Evolutionary conservation across 2,888 invertebrate species (phyloP).

Genomic region (Synergus laeviventris): DNA sequence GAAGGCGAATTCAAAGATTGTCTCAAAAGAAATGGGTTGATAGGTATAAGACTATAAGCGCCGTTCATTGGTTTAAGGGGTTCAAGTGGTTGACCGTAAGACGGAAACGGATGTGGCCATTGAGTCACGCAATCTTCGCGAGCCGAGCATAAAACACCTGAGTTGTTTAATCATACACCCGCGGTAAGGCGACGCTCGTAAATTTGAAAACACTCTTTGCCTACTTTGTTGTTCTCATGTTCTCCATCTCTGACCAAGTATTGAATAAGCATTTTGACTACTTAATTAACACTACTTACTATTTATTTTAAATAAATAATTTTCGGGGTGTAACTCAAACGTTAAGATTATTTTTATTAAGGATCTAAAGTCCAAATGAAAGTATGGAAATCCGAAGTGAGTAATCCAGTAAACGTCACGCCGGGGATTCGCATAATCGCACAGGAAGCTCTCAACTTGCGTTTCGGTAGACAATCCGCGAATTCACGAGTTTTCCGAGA

Average conservation of each 20-base stretch:
- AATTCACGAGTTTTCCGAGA: conserved; percentile 70
- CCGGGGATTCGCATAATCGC: conserved; percentile 30
- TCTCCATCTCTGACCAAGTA: background rate
- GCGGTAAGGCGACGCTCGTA: conserved; percentile 62
- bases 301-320: background rate
- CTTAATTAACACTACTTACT: too few species aligned
- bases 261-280: too few species aligned
- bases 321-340: background rate
- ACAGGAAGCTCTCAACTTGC: conserved; percentile 41
- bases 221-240: conserved; percentile 24
- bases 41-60: background rate
- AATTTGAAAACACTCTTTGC: conserved; percentile 43
- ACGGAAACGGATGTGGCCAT: conserved; percentile 74
- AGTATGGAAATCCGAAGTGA: conserved; percentile 34
- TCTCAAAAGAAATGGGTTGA: conserved; percentile 21
- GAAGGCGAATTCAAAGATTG: background rate
- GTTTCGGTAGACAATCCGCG: conserved; percentile 48
- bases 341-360: background rate
- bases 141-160: conserved; percentile 72
- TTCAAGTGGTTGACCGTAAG: conserved; percentile 66
- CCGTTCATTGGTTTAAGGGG: conserved; percentile 46
- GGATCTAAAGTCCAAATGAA: conserved; percentile 10
- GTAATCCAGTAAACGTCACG: conserved; percentile 35
- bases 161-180: conserved; percentile 68
- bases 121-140: conserved; percentile 73